Evolutionary conservation across 2,888 invertebrate species (phyloP), one percentile per base, ranked within the genome.

Genomic region (Notodonta ziczac): DNA sequence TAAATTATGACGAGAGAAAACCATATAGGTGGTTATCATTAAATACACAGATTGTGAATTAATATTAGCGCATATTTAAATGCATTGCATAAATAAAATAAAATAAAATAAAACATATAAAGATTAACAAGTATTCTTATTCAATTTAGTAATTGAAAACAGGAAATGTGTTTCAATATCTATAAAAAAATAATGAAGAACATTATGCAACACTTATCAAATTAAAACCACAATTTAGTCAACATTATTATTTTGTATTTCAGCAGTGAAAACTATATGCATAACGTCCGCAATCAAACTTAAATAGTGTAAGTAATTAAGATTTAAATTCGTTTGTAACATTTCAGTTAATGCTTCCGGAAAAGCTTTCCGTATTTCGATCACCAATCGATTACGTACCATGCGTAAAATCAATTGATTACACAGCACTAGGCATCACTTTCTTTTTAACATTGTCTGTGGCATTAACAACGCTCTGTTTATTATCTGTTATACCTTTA

Each of bases 351-450:
- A n/a, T n/a, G 46, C 46, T 46, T 46, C 46, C 83, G 81, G 69
- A 63, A 51, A 70, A 72, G 67, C 73, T 83, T 87, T 85, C 83
- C 80, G 52, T 58, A 67, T 63, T 63, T 54, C 56, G 62, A 67
- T 78, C 70, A 74, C 68, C 65, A 81, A 86, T 83, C 80, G 81
- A 83, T 87, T 84, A 82, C 58, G 58, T 74, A 72, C 75, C 79
- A 77, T 75, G 82, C 87, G 82, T 84, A 74, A 87, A 89, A 91
- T 89, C 88, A 81, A 87, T 88, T 84, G 65, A 81, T 74, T 73
- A 76, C 77, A 79, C 76, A 65, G 76, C 72, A 66, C 66, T 67
- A 65, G 60, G 61, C 70, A 75, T 81, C 65, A 73, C 76, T 75
- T 75, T 72, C 76, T 67, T 75, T 73, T 76, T 68, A 72, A 66